Conservation (phyloP, 2,113 vertebrate species). For the Jacana jacana region DNA sequence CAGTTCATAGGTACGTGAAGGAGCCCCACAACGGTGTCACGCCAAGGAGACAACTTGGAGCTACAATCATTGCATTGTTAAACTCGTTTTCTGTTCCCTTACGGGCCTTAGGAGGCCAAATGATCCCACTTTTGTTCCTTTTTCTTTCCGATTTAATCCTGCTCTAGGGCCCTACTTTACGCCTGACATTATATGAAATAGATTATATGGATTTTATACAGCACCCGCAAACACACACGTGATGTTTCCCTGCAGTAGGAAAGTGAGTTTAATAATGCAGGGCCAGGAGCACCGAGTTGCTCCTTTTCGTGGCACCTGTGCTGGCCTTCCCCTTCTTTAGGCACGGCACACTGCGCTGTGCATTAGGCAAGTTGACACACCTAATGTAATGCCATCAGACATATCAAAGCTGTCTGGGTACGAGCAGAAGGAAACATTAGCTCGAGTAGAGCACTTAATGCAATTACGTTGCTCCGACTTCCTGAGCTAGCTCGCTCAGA, state of each 20-base stretch:
- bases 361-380: slow-evolving; percentile 8
- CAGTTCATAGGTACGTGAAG: accelerated
- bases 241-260: background rate
- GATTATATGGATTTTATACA: background rate
- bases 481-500: slow-evolving; percentile 15
- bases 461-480: background rate
- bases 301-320: background rate
- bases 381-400: slow-evolving; percentile 4
- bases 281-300: background rate
- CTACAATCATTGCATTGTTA: background rate
- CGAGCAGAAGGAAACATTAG: slow-evolving; percentile 20
- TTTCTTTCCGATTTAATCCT: background rate
- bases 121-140: background rate
- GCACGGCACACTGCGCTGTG: background rate
- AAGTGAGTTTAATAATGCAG: background rate
- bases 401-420: background rate
- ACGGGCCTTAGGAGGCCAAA: slow-evolving; percentile 17
- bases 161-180: background rate
- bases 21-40: background rate
- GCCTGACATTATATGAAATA: background rate
- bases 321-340: background rate
- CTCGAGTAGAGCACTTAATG: slow-evolving; percentile 21
- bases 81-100: background rate
- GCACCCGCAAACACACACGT: accelerated
- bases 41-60: background rate